phyloP scores from a whole-genome alignment of 2,797 vertebrate genomes.

The Microhierax caerulescens region DNA sequence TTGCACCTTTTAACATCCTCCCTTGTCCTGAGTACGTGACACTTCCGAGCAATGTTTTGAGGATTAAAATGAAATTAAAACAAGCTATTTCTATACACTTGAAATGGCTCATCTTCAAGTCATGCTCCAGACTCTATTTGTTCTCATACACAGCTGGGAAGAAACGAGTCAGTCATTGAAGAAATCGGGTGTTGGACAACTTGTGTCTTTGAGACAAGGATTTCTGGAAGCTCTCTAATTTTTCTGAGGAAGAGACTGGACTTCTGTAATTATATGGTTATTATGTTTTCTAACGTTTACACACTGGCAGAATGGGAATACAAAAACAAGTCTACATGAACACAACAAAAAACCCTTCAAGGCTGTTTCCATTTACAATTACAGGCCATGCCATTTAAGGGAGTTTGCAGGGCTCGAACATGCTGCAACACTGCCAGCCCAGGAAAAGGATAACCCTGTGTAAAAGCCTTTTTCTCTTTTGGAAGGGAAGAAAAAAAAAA shows the following conservation, averaged over 20 bases:
- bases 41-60: not conserved
- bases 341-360: not conserved
- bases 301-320: not conserved
- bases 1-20: not conserved
- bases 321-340: not conserved
- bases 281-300: not conserved
- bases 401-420: not conserved
- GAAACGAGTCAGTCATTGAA: not conserved
- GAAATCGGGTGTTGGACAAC: not conserved
- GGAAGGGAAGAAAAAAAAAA: not conserved
- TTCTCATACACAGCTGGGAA: not conserved
- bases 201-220: not conserved
- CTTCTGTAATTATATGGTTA: not conserved
- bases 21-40: accelerated
- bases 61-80: not conserved
- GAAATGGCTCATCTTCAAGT: not conserved
- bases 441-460: not conserved
- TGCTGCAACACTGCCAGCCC: not conserved
- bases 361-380: not conserved
- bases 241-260: not conserved
- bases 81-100: not conserved
- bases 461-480: not conserved
- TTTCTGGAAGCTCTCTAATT: not conserved
- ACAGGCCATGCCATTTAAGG: not conserved
- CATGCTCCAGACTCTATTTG: not conserved